Evolutionary conservation across 2,113 vertebrate genomes (phyloP).

Genomic region (Clarias gariepinus): DNA sequence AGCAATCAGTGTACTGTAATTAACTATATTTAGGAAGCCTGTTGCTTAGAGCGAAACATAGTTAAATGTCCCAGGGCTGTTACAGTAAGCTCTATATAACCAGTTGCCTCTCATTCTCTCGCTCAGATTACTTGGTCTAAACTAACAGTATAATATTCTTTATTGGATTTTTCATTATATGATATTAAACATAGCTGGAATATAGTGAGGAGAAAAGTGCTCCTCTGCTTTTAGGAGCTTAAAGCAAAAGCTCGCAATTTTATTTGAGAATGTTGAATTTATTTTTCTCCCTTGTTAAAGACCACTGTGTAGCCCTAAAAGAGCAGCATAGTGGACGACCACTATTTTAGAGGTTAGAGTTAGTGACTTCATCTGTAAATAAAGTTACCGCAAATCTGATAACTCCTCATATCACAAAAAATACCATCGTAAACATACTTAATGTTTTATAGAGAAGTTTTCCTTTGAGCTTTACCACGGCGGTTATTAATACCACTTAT

Average conservation of each 20-base stretch:
- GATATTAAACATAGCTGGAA: neutral
- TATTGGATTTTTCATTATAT: neutral
- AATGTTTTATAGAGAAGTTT: neutral
- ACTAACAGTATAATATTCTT: neutral
- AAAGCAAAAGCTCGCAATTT: neutral
- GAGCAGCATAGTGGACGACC: neutral
- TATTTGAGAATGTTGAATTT: neutral
- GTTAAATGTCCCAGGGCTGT: too few relatives aligned
- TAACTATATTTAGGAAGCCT: too few relatives aligned
- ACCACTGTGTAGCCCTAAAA: neutral
- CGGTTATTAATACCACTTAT: constrained; percentile 42
- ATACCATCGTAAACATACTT: neutral
- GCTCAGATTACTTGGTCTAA: too few relatives aligned
- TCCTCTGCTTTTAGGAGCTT: neutral
- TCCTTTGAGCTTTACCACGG: constrained; percentile 3
- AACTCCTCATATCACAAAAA: neutral
- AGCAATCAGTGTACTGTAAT: too few relatives aligned
- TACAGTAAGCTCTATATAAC: too few relatives aligned
- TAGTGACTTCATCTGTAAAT: neutral
- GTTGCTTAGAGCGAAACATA: too few relatives aligned
- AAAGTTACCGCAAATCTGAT: neutral
- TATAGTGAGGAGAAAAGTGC: neutral
- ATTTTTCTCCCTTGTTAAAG: neutral
- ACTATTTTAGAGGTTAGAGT: neutral
- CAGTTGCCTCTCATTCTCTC: too few relatives aligned